Percentiles rank a stretch among this genome's conserved stretches.
These are phyloP conservation scores for Dromius quadrimaculatus DNA, from an alignment of 2,888 invertebrate species.

Conservation along the genomic window DNA sequence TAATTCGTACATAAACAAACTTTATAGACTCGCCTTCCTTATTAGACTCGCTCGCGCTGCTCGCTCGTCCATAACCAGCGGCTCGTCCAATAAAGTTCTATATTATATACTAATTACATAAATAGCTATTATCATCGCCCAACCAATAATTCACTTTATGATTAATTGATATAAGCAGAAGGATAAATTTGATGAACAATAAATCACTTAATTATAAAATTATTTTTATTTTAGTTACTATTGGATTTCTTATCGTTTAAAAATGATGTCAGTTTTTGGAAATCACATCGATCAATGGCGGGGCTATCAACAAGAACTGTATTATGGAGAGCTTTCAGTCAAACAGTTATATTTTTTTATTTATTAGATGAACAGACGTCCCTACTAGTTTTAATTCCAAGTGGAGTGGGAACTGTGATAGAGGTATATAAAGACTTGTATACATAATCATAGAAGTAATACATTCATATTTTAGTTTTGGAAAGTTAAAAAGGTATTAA, in stretches of 20 bases:
- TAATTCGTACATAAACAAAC: too few relatives aligned
- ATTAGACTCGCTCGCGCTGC: too few relatives aligned
- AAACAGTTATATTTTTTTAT: constrained; percentile 91
- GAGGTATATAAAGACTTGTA: constrained; percentile 74
- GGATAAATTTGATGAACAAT: background rate
- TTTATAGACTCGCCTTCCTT: too few relatives aligned
- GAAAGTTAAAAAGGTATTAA: constrained; percentile 95
- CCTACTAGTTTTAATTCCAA: constrained; percentile 86
- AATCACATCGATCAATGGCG: constrained; percentile 84
- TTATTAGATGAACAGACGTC: constrained; percentile 93
- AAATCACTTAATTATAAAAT: background rate
- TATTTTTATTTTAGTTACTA: constrained; percentile 77
- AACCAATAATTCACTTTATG: too few relatives aligned
- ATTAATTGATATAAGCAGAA: too few relatives aligned
- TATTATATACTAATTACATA: too few relatives aligned
- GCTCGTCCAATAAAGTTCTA: too few relatives aligned
- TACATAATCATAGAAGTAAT: background rate
- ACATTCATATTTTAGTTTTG: constrained; percentile 77
- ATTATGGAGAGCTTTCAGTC: constrained; percentile 94
- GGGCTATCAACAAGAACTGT: constrained; percentile 91
- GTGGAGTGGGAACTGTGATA: constrained; percentile 87
- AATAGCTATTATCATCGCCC: too few relatives aligned
- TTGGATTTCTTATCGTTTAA: constrained; percentile 98
- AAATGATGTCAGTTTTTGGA: constrained; percentile 97
- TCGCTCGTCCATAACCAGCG: too few relatives aligned